These are phyloP conservation scores for Erebia ligea DNA, from an alignment of 2,888 invertebrate genomes.

Conservation along the genomic window DNA sequence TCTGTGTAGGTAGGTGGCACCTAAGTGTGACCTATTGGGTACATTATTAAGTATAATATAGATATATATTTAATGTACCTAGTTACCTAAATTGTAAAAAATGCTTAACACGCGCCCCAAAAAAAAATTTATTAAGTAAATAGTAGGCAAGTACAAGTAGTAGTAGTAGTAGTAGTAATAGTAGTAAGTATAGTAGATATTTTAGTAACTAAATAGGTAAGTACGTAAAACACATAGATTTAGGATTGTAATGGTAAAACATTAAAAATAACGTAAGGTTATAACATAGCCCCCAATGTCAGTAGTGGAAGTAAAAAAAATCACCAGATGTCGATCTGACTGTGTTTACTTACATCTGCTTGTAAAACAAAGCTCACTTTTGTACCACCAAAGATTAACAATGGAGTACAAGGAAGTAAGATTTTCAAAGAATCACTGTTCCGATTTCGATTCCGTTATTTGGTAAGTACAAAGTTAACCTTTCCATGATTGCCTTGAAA, in stretches of 20 bases:
- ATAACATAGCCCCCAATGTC: slow-evolving; percentile 51
- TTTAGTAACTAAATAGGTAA: no score
- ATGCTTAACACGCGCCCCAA: no score
- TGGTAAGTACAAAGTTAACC: slow-evolving; percentile 11
- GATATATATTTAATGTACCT: no score
- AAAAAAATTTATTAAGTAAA: no score
- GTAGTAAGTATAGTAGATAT: no score
- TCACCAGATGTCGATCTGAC: slow-evolving; percentile 73
- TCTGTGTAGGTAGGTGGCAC: no score
- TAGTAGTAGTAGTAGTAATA: no score
- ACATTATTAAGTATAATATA: no score
- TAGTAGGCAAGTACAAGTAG: no score
- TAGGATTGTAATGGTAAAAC: slow-evolving; percentile 20
- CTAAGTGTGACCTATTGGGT: no score
- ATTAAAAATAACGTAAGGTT: slow-evolving; percentile 40
- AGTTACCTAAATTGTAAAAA: no score
- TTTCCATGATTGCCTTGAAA: background rate
- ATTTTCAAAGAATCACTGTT: slow-evolving; percentile 34
- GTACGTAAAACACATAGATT: background rate
- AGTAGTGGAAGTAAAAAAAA: slow-evolving; percentile 71
- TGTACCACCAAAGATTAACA: slow-evolving; percentile 58
- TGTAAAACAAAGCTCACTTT: slow-evolving; percentile 72
- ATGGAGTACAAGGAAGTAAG: slow-evolving; percentile 47
- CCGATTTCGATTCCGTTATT: slow-evolving; percentile 3
- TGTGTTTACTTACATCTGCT: slow-evolving; percentile 78